Evolutionary conservation across 2,888 invertebrate genomes (phyloP).

Genomic region (Chrysolina oricalcia): DNA sequence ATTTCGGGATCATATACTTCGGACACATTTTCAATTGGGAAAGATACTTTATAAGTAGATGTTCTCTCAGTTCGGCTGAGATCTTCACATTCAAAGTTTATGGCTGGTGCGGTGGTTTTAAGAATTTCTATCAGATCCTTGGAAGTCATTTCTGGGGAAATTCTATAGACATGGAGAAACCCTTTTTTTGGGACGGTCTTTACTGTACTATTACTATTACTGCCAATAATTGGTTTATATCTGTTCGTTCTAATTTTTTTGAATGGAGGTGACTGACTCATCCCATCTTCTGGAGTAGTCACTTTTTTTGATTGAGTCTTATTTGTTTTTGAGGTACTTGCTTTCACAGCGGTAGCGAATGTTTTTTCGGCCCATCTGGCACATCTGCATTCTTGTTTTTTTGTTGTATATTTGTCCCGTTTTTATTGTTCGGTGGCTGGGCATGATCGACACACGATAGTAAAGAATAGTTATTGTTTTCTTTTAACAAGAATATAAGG

Average conservation of each 20-base stretch:
- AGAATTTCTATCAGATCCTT: too few species aligned
- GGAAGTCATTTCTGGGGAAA: too few species aligned
- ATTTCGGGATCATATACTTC: too few species aligned
- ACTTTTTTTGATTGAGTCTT: slow-evolving; percentile 2
- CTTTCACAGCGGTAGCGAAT: not conserved
- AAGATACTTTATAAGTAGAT: too few species aligned
- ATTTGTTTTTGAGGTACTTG: slow-evolving; percentile 21
- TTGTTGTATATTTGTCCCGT: not conserved
- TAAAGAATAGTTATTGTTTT: slow-evolving; percentile 17
- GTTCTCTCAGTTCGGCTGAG: too few species aligned
- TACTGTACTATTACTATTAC: slow-evolving; percentile 12
- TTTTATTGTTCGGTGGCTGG: not conserved
- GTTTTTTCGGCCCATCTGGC: slow-evolving; percentile 5
- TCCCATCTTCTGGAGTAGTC: not conserved
- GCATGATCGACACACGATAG: slow-evolving; percentile 14
- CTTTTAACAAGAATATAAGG: slow-evolving; percentile 1
- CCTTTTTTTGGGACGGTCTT: slow-evolving; percentile 15
- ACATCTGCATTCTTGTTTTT: not conserved
- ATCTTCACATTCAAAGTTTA: too few species aligned
- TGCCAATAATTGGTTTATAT: slow-evolving; percentile 10
- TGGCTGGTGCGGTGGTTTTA: too few species aligned
- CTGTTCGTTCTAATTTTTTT: slow-evolving; percentile 14
- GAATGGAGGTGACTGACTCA: not conserved
- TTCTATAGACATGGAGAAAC: too few species aligned
- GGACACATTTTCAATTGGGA: too few species aligned